phyloP scores from a whole-genome alignment of 2,113 vertebrate species.

The Channa argus region DNA sequence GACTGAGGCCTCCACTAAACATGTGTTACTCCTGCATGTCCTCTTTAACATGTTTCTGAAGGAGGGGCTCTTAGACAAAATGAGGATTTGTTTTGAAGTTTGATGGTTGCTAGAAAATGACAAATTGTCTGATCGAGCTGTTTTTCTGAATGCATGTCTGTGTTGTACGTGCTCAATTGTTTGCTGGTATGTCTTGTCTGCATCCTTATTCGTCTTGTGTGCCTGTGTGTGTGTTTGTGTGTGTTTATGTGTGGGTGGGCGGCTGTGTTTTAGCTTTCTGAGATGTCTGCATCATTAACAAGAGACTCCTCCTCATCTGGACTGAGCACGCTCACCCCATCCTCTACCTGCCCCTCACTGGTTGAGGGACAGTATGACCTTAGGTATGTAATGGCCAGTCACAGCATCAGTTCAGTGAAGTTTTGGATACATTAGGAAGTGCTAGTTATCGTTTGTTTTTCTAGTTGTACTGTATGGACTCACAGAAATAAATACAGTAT shows the following conservation, averaged over 20 bases:
- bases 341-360: conserved; percentile 96
- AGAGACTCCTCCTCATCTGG: conserved; percentile 89
- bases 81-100: conserved; percentile 16
- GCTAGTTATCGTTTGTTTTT: too few relatives aligned
- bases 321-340: conserved; percentile 94
- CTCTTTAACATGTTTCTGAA: conserved; percentile 56
- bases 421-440: too few relatives aligned
- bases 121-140: conserved; percentile 51
- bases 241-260: conserved; percentile 44
- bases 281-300: conserved; percentile 94
- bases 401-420: not conserved
- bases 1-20: conserved; percentile 37
- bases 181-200: conserved; percentile 63
- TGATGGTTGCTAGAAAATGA: conserved; percentile 27
- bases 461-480: too few relatives aligned
- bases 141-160: conserved; percentile 72
- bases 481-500: too few relatives aligned
- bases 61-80: conserved; percentile 74
- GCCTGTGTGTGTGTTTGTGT: conserved; percentile 43
- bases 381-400: conserved; percentile 81
- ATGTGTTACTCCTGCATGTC: conserved; percentile 54
- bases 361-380: conserved; percentile 92
- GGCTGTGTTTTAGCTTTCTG: conserved; percentile 88
- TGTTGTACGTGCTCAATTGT: conserved; percentile 71
- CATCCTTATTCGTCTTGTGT: conserved; percentile 48